These are phyloP conservation scores for Crypturellus tataupa DNA, from an alignment of 2,797 vertebrate genomes.

Conservation along the genomic window DNA sequence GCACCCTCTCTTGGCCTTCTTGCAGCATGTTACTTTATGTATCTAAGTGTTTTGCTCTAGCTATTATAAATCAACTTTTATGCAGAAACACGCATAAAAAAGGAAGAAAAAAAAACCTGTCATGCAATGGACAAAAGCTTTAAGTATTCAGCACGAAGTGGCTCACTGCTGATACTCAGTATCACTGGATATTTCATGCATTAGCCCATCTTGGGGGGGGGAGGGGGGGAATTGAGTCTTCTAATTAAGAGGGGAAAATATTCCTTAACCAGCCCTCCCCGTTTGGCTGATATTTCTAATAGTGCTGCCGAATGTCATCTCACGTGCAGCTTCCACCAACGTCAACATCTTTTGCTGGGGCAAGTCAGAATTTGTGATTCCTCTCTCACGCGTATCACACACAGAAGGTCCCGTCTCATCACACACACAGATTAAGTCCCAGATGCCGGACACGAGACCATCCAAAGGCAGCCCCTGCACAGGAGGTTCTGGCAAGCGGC, in stretches of 20 bases:
- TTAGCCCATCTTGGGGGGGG: background rate
- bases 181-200: background rate
- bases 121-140: background rate
- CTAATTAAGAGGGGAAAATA: background rate
- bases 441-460: slow-evolving; percentile 40
- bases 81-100: background rate
- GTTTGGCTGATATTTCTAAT: background rate
- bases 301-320: background rate
- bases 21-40: background rate
- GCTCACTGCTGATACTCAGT: background rate
- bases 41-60: background rate
- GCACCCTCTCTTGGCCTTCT: slow-evolving; percentile 73
- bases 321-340: background rate
- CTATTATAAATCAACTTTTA: background rate
- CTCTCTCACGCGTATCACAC: background rate
- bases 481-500: background rate
- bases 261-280: background rate
- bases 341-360: background rate
- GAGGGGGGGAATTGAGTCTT: background rate
- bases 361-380: background rate
- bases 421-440: background rate
- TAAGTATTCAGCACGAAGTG: fast-evolving
- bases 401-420: background rate
- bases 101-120: background rate
- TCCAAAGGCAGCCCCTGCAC: slow-evolving; percentile 34